Evolutionary conservation across 2,113 vertebrate genomes (phyloP), one percentile per base, ranked within the genome.

Genomic region (Alligator sinensis): DNA sequence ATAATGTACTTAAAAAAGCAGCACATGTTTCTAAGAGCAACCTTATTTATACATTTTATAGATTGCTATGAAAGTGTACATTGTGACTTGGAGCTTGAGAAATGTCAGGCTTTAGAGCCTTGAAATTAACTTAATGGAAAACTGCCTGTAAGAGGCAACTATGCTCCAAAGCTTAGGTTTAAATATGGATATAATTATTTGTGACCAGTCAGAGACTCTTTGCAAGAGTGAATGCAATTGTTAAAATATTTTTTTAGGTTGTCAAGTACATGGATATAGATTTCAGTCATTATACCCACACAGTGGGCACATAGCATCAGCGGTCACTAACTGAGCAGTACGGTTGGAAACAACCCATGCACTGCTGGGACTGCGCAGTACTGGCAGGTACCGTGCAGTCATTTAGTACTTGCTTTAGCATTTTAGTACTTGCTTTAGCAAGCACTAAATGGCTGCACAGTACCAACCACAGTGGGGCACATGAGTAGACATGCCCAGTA

Each of bases 121-220:
- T 89, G 57, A 89, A 92, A 80, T 11, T 82, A 92, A 86, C 54
- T 70, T 91, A 78, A 90, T 64, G 54, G 54, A 89, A 94, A 96
- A 82, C 30, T 89, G 82, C 38, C 77, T 64, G 25, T 74, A 90
- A 82, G 63, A 84, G 68, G 72, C 54, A 92, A 18, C 77, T 83
- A 7, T 83, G 38, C 30, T 90, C 17, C 76, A 82, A 91, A 94
- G 75, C 1, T 6, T 27, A 86, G 21, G n/a, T 57, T 75, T 79
- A 94, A 95, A 96, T 93, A 85, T 60, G 58, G 64, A 80, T 86
- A 63, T 72, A 90, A 94, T 94, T 91, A 93, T 70, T 92, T 94
- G 28, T 78, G 62, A 85, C 57, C 84, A 85, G 88, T 89, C 82
- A 77, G 57, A 77, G 55, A 92, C 28, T 54, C 38, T 92, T 81